Evolutionary conservation across 1,140 invertebrate genomes (phyloP), one percentile per base, ranked within the genome.

Genomic region (Bombus fervidus): DNA sequence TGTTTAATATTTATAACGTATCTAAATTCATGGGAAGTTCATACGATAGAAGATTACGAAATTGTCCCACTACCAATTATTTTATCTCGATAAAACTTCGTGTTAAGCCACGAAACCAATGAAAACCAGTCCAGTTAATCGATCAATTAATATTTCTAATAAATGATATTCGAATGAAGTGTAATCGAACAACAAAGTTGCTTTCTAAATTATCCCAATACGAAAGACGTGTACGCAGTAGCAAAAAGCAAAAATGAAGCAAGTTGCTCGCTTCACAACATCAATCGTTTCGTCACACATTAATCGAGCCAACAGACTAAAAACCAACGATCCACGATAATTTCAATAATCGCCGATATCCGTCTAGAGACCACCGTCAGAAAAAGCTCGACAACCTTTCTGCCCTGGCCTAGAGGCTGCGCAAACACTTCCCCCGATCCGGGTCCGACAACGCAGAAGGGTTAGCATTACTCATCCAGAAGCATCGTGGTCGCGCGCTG

Each of bases 391-490:
- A 37, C 18, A 68, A 37, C 18, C 66, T 68, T 18, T 37, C 66
- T 31, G 3, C 34, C 66, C 5, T 34, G 31, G 31, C 8, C n/a
- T 22, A 28, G 22, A 69, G 34, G 68, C 37, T 37, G 34, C 68
- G 68, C 68, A 68, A 68, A 68, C 66, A 68, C 66, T 68, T 68
- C 18, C 66, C 66, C 34, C 9, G 66, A 66, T 66, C 31, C 68
- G 22, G 9, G 53, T 15, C 76, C n/a, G 28, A 66, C 39, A 47
- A 22, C 62, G 41, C 43, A 37, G 66, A 34, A 80, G 37, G 68
- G 66, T 74, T 76, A 64, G n/a, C 81, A 83, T 83, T 76, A 76
- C 81, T 83, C 81, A 75, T 74, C 71, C 57, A 75, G 59, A 76
- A 83, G 72, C 81, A 47, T 53, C 71, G 69, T 18, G 28, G 12